phyloP scores from a whole-genome alignment of 2,888 invertebrate species.

The Listrodromus nycthemerus region DNA sequence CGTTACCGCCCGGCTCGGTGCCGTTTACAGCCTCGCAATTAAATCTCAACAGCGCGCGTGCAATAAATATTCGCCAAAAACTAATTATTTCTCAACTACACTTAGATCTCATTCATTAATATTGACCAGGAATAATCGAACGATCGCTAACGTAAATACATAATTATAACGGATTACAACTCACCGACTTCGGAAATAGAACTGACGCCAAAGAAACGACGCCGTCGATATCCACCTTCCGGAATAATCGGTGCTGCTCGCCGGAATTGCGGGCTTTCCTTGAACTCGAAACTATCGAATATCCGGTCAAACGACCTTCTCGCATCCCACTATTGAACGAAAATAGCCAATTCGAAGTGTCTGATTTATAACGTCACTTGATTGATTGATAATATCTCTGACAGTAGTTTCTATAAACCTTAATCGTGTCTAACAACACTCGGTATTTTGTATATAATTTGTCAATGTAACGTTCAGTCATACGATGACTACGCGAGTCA shows the following conservation, averaged over 20 bases:
- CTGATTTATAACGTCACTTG: background rate
- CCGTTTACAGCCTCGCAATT: constrained; percentile 10
- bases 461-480: background rate
- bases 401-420: background rate
- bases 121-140: constrained; percentile 34
- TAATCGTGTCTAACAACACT: background rate
- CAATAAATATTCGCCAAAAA: constrained; percentile 39
- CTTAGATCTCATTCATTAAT: background rate
- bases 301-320: constrained; percentile 53
- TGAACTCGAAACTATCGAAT: background rate
- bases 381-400: background rate
- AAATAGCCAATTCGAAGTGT: background rate
- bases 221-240: constrained; percentile 50
- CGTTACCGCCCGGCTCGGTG: constrained; percentile 50
- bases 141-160: constrained; percentile 50
- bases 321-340: background rate
- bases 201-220: constrained; percentile 63
- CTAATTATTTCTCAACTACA: constrained; percentile 5
- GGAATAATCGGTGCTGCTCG: constrained; percentile 52
- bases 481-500: constrained; percentile 20
- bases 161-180: constrained; percentile 62
- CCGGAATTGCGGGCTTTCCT: constrained; percentile 45
- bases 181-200: constrained; percentile 64
- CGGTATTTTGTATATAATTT: background rate
- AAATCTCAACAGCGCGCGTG: background rate